These are phyloP conservation scores for Acronicta psi DNA, from an alignment of 2,888 invertebrate species.

Conservation along the genomic window DNA sequence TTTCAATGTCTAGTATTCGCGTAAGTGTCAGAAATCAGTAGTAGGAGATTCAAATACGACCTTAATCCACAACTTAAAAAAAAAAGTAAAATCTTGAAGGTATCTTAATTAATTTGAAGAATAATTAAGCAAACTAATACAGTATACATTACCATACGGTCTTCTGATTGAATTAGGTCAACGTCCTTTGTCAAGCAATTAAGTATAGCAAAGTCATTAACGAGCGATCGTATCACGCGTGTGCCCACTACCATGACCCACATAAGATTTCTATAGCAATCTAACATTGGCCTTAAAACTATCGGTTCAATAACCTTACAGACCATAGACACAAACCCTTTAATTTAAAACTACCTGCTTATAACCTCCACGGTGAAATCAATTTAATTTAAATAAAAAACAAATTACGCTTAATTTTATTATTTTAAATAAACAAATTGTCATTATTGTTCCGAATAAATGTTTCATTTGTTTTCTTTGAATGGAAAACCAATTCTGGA, in stretches of 20 bases:
- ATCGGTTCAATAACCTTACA: constrained; percentile 56
- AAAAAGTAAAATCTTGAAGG: background rate
- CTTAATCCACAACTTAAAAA: background rate
- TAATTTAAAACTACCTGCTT: constrained; percentile 15
- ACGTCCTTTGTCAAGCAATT: constrained; percentile 72
- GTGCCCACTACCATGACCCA: constrained; percentile 78
- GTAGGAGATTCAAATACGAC: background rate
- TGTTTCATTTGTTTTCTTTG: too few species aligned
- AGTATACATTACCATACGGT: constrained; percentile 56
- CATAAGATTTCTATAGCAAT: constrained; percentile 64
- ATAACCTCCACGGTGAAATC: constrained; percentile 21
- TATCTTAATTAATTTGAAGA: constrained; percentile 16
- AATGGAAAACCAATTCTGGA: too few species aligned
- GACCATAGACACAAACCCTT: constrained; percentile 30
- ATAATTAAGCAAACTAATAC: constrained; percentile 22
- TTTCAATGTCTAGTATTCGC: too few species aligned
- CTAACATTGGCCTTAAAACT: constrained; percentile 65
- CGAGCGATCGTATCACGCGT: constrained; percentile 70
- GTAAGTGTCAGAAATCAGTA: too few species aligned
- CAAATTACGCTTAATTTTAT: constrained; percentile 6
- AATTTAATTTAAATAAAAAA: constrained; percentile 20
- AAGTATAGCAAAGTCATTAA: constrained; percentile 69
- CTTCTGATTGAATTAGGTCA: constrained; percentile 65
- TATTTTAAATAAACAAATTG: constrained; percentile 7
- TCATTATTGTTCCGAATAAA: too few species aligned